phyloP scores from a whole-genome alignment of 2,888 invertebrate species.

The Acleris cristana region DNA sequence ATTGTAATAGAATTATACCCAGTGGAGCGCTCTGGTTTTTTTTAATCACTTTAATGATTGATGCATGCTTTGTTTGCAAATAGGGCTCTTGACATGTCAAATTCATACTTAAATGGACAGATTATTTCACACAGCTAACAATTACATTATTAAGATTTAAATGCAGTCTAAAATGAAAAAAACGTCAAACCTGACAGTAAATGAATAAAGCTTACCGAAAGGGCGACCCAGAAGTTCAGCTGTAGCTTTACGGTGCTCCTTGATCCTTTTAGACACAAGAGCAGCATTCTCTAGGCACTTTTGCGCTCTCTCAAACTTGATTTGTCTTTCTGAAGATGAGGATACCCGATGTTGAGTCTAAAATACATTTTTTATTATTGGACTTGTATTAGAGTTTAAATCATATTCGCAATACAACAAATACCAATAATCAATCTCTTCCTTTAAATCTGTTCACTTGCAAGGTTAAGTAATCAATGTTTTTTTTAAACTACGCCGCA shows the following conservation, averaged over 20 bases:
- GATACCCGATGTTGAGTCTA: conserved; percentile 59
- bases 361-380: conserved; percentile 24
- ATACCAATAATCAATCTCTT: too few relatives aligned
- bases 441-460: neutral
- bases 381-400: neutral
- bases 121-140: too few relatives aligned
- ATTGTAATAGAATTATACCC: too few relatives aligned
- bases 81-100: too few relatives aligned
- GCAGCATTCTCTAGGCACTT: conserved; percentile 81
- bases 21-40: too few relatives aligned
- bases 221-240: conserved; percentile 75
- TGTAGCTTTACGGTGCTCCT: conserved; percentile 78
- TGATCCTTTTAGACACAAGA: conserved; percentile 77
- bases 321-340: conserved; percentile 72
- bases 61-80: too few relatives aligned
- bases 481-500: conserved; percentile 37
- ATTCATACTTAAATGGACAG: too few relatives aligned
- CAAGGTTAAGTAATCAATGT: conserved; percentile 5
- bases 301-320: conserved; percentile 76
- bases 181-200: neutral
- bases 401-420: too few relatives aligned
- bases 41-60: too few relatives aligned
- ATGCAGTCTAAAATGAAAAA: neutral
- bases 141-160: too few relatives aligned
- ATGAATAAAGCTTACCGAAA: conserved; percentile 59